Evolutionary conservation across 2,113 vertebrate species (phyloP), one percentile per base, ranked within the genome.

Genomic region (Dasyurus viverrinus): DNA sequence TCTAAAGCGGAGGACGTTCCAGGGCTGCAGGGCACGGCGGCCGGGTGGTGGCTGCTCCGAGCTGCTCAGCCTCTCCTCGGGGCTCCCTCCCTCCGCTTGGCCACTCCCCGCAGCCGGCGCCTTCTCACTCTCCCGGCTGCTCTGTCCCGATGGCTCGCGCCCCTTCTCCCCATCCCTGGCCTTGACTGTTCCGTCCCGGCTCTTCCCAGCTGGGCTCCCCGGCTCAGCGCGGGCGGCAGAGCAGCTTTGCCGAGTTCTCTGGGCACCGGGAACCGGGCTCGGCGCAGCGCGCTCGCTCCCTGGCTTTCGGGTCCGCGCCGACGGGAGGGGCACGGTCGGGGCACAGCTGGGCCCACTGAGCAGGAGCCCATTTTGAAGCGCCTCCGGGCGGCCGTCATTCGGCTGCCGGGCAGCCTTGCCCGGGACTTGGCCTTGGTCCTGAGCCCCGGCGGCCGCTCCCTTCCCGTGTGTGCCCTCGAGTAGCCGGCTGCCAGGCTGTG

Each of bases 381-480:
- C 50, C 22, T 8, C 90, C 2, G 93, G n/a, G 46, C 89, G 48
- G 0, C 42, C 89, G 2, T 48, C 14, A 8, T 90, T 27, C 89
- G 24, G 22, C 89, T 25, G 24, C 25, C 11, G 60, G 46, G 3
- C 50, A 36, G 23, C n/a, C 3, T 0, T 0, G 89, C 48, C 26
- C 0, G 8, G 26, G 23, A 2, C 47, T 27, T 50, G 53, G 89
- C 8, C n/a, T 48, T 0, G 24, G 26, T n/a, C 10, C 22, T 23
- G 48, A 10, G 23, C 54, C 52, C 4, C n/a, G n/a, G n/a, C 8
- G 25, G 48, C 25, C 0, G 30, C 30, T 84, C 16, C 7, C 9
- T 97, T 97, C 96, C 90, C 94, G 97, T 97, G 55, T 42, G 6
- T 0, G 53, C 97, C 98, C 96, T 94, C 97, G 97, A 97, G 98